phyloP scores from a whole-genome alignment of 1,140 invertebrate genomes.

The Atopsyche davidsoni region DNA sequence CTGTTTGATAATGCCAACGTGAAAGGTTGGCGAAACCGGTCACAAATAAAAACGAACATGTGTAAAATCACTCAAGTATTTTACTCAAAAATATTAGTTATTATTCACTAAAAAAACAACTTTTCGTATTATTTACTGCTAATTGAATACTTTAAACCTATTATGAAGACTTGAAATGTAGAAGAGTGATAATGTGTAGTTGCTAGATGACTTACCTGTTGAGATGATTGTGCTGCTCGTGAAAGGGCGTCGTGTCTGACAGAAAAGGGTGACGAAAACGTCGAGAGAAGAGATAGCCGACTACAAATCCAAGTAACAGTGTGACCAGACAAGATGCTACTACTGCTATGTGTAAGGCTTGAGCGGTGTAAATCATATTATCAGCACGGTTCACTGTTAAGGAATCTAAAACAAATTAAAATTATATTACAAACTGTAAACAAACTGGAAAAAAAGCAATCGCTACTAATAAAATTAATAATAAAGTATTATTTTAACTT shows the following conservation, averaged over 20 bases:
- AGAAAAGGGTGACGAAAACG: slow-evolving; percentile 65
- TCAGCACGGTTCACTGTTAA: slow-evolving; percentile 55
- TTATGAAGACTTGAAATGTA: background rate
- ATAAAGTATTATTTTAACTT: too few species aligned
- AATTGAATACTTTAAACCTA: slow-evolving; percentile 6
- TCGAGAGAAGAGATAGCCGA: slow-evolving; percentile 75
- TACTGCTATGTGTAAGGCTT: slow-evolving; percentile 71
- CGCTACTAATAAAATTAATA: too few species aligned
- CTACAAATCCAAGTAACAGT: slow-evolving; percentile 73
- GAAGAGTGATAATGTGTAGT: too few species aligned
- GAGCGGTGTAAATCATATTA: slow-evolving; percentile 66
- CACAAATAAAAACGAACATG: too few species aligned
- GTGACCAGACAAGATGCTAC: slow-evolving; percentile 72
- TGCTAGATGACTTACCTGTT: slow-evolving; percentile 37
- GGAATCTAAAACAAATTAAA: slow-evolving; percentile 43
- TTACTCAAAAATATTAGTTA: too few species aligned
- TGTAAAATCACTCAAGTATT: too few species aligned
- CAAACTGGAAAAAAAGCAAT: background rate
- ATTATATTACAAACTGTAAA: slow-evolving; percentile 1
- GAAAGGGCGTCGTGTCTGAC: slow-evolving; percentile 64
- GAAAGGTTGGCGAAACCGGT: too few species aligned
- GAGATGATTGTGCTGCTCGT: slow-evolving; percentile 57
- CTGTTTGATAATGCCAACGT: too few species aligned
- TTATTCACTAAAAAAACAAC: background rate
- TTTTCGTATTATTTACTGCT: background rate